These are phyloP conservation scores for Camponotus fellah DNA, from an alignment of 2,888 invertebrate species.

Conservation along the genomic window DNA sequence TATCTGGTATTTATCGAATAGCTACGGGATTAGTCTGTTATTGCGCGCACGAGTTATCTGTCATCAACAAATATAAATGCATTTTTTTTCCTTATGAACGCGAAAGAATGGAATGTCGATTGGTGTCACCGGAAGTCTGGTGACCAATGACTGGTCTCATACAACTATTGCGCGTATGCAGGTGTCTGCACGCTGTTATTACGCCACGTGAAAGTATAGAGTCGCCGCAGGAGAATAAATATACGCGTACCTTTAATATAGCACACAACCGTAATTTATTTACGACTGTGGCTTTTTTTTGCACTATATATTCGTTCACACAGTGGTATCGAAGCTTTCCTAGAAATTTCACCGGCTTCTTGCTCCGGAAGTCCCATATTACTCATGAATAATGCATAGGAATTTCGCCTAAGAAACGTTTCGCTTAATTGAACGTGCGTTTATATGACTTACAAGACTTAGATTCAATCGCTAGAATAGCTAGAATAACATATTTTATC, in stretches of 20 bases:
- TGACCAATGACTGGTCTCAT: slow-evolving; percentile 66
- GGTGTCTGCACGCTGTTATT: slow-evolving; percentile 44
- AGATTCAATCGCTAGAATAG: slow-evolving; percentile 5
- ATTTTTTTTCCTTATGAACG: slow-evolving; percentile 68
- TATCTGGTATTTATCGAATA: slow-evolving; percentile 75
- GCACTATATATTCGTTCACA: slow-evolving; percentile 28
- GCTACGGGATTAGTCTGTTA: slow-evolving; percentile 78
- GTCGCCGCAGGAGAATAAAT: slow-evolving; percentile 56
- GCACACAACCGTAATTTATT: slow-evolving; percentile 29
- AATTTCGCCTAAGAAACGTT: slow-evolving; percentile 42
- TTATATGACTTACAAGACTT: not conserved
- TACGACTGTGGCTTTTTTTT: slow-evolving; percentile 22
- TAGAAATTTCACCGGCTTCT: slow-evolving; percentile 43
- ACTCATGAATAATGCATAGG: slow-evolving; percentile 36
- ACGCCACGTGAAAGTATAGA: slow-evolving; percentile 57
- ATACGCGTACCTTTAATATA: slow-evolving; percentile 39
- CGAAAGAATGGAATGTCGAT: slow-evolving; percentile 76
- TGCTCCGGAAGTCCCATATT: slow-evolving; percentile 36
- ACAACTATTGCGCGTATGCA: slow-evolving; percentile 40
- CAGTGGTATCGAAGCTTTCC: slow-evolving; percentile 4
- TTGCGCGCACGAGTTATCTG: slow-evolving; percentile 72
- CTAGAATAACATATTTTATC: not conserved
- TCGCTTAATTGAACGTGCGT: slow-evolving; percentile 21
- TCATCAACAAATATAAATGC: slow-evolving; percentile 74
- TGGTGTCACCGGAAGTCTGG: slow-evolving; percentile 70